Base-by-base conservation (phyloP, 2,888 invertebrate genomes). In the Encarsia formosa region DNA sequence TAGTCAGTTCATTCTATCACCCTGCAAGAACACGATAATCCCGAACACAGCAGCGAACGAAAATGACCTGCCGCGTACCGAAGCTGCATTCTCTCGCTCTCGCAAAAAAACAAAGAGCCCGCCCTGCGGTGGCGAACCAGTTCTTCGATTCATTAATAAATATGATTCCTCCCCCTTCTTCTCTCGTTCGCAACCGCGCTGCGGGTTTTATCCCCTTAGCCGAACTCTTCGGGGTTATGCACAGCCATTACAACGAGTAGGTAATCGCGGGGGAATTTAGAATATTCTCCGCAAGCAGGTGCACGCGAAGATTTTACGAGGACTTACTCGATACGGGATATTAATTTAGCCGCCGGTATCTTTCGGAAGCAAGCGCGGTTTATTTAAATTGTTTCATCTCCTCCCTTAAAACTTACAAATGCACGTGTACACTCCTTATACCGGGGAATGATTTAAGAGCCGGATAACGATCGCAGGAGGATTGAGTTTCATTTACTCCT, bases 61-160 rank as follows among this genome's bases (percentile, higher is more conserved):
- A n/a, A n/a, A n/a, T n/a, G n/a, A n/a, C n/a, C n/a, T n/a, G n/a
- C n/a, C n/a, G n/a, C n/a, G n/a, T n/a, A n/a, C n/a, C n/a, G n/a
- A n/a, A n/a, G n/a, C n/a, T n/a, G n/a, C n/a, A n/a, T n/a, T n/a
- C n/a, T n/a, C n/a, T n/a, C n/a, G n/a, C n/a, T n/a, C n/a, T n/a
- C n/a, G 23, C 8, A 4, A 24, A 18, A 40, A 45, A 24, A 18
- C 35, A 26, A 37, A 24, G n/a, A 18, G 20, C 29, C n/a, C 2
- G 35, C n/a, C 48, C 48, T 23, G 13, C 20, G 11, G 32, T 34
- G 24, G 44, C 44, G 49, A 49, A 54, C 49, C 54, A 54, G 45
- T 54, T 49, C 53, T 53, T 49, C 32, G 49, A 53, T 53, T 54
- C 54, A 49, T 54, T 54, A 49, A 49, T 54, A 54, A 54, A 54